Evolutionary conservation across 2,113 vertebrate genomes (phyloP).

Genomic region (Erythrolamprus reginae): DNA sequence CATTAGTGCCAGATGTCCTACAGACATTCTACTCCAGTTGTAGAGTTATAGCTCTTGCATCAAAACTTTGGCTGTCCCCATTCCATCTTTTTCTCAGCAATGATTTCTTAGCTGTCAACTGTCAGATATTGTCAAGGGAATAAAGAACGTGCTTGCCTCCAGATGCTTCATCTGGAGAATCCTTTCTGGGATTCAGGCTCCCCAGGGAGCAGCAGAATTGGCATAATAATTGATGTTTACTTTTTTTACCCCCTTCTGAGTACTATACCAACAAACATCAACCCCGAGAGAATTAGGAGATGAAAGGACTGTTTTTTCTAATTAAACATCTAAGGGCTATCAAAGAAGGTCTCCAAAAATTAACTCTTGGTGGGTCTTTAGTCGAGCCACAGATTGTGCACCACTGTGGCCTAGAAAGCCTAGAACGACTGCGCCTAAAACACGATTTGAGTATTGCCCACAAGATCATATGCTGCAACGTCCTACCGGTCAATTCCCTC

Average conservation of each 20-base stretch:
- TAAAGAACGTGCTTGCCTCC: conserved; percentile 13
- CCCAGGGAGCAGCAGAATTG: conserved; percentile 20
- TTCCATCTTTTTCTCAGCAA: not conserved
- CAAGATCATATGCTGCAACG: too few species aligned
- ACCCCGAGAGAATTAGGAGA: not conserved
- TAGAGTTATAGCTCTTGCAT: not conserved
- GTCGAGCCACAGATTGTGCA: too few species aligned
- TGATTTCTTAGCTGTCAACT: conserved; percentile 32
- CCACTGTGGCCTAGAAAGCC: too few species aligned
- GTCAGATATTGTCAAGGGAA: conserved; percentile 10
- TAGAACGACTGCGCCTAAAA: too few species aligned
- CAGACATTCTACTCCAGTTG: not conserved
- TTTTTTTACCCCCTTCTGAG: not conserved
- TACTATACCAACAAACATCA: not conserved
- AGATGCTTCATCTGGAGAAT: conserved; percentile 35
- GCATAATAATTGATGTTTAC: not conserved
- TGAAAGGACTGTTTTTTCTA: not conserved
- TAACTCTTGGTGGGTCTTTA: too few species aligned
- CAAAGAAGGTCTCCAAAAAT: not conserved
- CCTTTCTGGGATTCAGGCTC: conserved; percentile 35
- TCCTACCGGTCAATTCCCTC: too few species aligned
- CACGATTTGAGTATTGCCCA: too few species aligned
- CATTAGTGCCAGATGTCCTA: not conserved
- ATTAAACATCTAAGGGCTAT: too few species aligned
- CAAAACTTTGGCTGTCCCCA: conserved; percentile 12